Conservation (phyloP, 2,888 invertebrate genomes). For the Azorinus chamasolen region DNA sequence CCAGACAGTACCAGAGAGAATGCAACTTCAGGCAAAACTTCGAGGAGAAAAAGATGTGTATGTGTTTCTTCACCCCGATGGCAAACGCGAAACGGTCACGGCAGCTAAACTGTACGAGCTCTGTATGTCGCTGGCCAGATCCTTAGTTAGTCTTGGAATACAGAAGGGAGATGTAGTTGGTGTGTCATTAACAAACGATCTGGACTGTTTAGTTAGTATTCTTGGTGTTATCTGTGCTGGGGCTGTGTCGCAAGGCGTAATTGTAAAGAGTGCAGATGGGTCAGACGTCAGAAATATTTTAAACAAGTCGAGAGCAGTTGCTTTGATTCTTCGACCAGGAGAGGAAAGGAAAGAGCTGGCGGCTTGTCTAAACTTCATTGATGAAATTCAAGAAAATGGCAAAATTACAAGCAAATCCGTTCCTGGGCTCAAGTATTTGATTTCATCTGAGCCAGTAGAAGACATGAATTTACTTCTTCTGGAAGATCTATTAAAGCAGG, state of each 20-base stretch:
- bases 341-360: background rate
- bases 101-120: conserved; percentile 16
- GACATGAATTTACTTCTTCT: conserved; percentile 2
- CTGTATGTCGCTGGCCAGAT: conserved; percentile 4
- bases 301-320: conserved; percentile 11
- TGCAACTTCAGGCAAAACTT: conserved; percentile 13
- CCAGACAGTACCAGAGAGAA: conserved; percentile 22
- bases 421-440: conserved; percentile 17
- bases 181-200: conserved; percentile 26
- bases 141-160: conserved; percentile 32
- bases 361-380: conserved; percentile 34
- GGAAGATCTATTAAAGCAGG: background rate
- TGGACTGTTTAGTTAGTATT: conserved; percentile 31
- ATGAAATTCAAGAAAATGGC: conserved; percentile 16
- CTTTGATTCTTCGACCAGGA: conserved; percentile 26
- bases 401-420: background rate
- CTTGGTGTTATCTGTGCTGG: conserved; percentile 44
- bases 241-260: conserved; percentile 13
- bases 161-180: conserved; percentile 47
- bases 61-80: conserved; percentile 35
- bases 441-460: background rate
- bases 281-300: conserved; percentile 14
- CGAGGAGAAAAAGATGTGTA: conserved; percentile 36
- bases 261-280: conserved; percentile 10
- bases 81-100: conserved; percentile 17